Conservation (phyloP, 2,113 vertebrate genomes). For the Channa argus region DNA sequence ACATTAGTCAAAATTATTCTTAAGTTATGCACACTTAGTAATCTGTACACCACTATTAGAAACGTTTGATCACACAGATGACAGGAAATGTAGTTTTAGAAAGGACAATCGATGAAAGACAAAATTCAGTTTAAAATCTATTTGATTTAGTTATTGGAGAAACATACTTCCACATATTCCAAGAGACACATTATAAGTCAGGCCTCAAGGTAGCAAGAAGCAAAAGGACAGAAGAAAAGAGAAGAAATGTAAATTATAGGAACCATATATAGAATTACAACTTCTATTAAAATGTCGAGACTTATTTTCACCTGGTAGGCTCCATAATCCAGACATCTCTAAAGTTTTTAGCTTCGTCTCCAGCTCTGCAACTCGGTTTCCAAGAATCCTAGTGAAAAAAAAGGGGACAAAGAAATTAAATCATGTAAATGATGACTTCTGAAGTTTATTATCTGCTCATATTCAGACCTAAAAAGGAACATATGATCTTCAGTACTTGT, state of each 20-base stretch:
- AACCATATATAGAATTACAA: conserved; percentile 2
- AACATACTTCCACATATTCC: conserved; percentile 95
- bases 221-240: conserved; percentile 73
- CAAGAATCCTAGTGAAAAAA: conserved; percentile 88
- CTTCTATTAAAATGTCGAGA: neutral
- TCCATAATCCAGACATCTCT: conserved; percentile 97
- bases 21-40: neutral
- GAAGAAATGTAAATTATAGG: conserved; percentile 52
- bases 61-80: neutral
- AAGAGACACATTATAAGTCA: conserved; percentile 96
- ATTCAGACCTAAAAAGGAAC: neutral
- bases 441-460: no score
- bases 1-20: conserved; percentile 4
- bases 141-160: conserved; percentile 16
- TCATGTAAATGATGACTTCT: no score
- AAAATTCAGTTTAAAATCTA: conserved; percentile 17
- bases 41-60: neutral
- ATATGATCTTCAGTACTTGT: conserved; percentile 83
- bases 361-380: conserved; percentile 93
- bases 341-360: conserved; percentile 96
- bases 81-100: neutral
- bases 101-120: neutral
- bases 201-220: conserved; percentile 89
- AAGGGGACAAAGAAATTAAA: neutral
- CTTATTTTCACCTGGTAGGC: conserved; percentile 90